Conservation (phyloP, 2,888 invertebrate genomes). For the Schizotus pectinicornis region DNA sequence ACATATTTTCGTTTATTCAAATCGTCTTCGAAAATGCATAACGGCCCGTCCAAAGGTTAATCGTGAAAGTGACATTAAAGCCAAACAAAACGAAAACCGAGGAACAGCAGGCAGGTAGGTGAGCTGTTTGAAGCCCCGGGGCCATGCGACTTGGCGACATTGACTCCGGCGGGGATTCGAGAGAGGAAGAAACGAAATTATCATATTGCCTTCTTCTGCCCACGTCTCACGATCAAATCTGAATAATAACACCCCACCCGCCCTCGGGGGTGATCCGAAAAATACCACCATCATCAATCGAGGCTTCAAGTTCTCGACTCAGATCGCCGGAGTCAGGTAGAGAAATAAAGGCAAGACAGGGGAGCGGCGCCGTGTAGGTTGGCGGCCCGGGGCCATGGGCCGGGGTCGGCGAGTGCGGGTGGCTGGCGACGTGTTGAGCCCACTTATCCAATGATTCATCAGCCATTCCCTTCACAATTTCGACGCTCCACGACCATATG, state of each 20-base stretch:
- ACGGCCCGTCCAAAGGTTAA: constrained; percentile 17
- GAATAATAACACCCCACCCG: too few relatives aligned
- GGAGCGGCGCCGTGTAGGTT: constrained; percentile 45
- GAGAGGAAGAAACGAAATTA: not conserved
- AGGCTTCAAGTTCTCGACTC: too few relatives aligned
- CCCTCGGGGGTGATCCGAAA: too few relatives aligned
- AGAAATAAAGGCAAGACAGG: constrained; percentile 29
- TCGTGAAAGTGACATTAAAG: constrained; percentile 26
- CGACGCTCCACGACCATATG: too few relatives aligned
- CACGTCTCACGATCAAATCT: too few relatives aligned
- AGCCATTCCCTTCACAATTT: too few relatives aligned
- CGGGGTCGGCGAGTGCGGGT: constrained; percentile 44
- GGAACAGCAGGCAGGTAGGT: constrained; percentile 36
- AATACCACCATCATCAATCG: too few relatives aligned
- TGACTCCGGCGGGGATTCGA: not conserved
- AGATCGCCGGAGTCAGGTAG: not conserved
- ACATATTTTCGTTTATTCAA: too few relatives aligned
- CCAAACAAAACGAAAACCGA: constrained; percentile 25
- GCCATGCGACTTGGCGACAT: constrained; percentile 27
- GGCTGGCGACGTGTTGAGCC: constrained; percentile 42
- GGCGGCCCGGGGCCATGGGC: constrained; percentile 37
- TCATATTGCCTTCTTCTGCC: too few relatives aligned
- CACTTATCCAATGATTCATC: constrained; percentile 34
- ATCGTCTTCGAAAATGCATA: not conserved
- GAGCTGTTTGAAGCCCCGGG: constrained; percentile 36